Evolutionary conservation across 2,797 vertebrate species (phyloP), one percentile per base, ranked within the genome.

Genomic region (Hirundo rustica): DNA sequence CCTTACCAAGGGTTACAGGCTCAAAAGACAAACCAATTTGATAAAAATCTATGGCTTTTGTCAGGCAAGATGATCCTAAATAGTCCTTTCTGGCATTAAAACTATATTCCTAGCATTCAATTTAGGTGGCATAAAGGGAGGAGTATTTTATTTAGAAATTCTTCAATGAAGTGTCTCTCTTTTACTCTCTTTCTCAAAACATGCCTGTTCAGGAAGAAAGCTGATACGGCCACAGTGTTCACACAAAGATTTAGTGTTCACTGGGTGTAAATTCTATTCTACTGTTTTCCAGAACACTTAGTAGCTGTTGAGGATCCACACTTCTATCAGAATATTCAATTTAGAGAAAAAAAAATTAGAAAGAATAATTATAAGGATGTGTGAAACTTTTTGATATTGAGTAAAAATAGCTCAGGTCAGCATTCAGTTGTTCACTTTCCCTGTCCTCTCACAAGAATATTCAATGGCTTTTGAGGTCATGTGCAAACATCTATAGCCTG

Each of bases 71-170:
- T 81, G 66, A 50, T 88, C 40, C 71, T 61, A 78, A 94, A n/a
- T 48, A 66, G 72, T 60, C 38, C 32, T 86, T 95, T 81, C 75
- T 90, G 64, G 72, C 66, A 78, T 62, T 91, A 71, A 78, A 95
- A 70, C 5, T 25, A 11, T 92, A 86, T 29, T 67, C 22, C 14
- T 38, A n/a, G 32, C 30, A 42, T 89, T 92, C 62, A 78, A 25
- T 64, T 95, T 65, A 88, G 88, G 60, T 84, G 48, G 65, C 25
- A 67, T 38, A 81, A 84, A 70, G 40, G 53, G 26, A 83, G n/a
- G 27, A 83, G 15, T 76, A 92, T 79, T 90, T 79, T 47, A 91
- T 86, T 88, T 88, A 79, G 48, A 93, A 93, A 72, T 79, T 82
- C 71, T 93, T 94, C 77, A 84, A 10, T 76, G 27, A 72, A 86